Evolutionary conservation across 2,888 invertebrate species (phyloP).

Genomic region (Noctua janthina): DNA sequence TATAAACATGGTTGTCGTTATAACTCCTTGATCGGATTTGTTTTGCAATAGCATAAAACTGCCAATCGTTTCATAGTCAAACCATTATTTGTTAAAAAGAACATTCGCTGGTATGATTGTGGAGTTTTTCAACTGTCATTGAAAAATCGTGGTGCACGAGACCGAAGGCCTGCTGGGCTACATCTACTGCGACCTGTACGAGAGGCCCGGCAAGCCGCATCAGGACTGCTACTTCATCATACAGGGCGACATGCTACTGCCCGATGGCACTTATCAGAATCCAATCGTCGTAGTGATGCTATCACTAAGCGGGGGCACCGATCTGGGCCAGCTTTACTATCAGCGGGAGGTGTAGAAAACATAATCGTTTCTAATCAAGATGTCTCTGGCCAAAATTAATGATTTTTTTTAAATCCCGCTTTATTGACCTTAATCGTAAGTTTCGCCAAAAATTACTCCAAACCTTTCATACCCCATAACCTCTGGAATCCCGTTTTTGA

Average conservation of each 20-base stretch:
- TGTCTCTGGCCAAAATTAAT: neutral
- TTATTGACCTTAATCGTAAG: neutral
- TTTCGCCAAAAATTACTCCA: neutral
- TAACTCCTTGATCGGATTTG: too few relatives aligned
- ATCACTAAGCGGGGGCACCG: too few relatives aligned
- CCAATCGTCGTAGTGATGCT: too few relatives aligned
- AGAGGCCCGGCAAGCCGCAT: constrained; percentile 96
- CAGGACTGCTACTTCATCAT: constrained; percentile 99
- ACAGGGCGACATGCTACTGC: constrained; percentile 95
- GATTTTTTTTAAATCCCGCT: too few relatives aligned
- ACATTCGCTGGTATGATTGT: neutral
- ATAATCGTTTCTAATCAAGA: neutral
- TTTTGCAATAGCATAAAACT: neutral
- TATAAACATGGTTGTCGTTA: neutral
- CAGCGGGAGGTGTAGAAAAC: too few relatives aligned
- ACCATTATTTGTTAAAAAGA: neutral
- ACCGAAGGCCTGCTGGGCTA: constrained; percentile 95
- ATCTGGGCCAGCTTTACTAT: too few relatives aligned
- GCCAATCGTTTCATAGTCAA: neutral
- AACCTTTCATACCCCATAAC: neutral
- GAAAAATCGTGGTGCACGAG: constrained; percentile 93
- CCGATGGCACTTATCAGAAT: constrained; percentile 95
- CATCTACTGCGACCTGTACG: constrained; percentile 99
- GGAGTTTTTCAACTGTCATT: neutral
- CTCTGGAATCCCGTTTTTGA: neutral